Evolutionary conservation across 1,140 invertebrate species (phyloP), one percentile per base, ranked within the genome.

Genomic region (Rhizoglyphus robini): DNA sequence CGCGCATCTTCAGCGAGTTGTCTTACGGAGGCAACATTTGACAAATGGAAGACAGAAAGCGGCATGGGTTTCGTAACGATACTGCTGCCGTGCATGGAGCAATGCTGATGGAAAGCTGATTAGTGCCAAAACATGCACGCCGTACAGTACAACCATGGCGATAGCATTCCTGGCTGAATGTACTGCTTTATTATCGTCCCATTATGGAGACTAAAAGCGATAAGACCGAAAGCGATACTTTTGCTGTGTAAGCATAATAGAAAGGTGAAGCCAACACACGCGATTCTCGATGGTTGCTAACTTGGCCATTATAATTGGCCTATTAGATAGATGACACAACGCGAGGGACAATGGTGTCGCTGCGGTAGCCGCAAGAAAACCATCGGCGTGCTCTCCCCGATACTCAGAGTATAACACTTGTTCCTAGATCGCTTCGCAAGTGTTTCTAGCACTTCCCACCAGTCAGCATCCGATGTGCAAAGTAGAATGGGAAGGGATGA

Each of bases 51-150:
- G 51, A 54, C 51, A 54, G 51, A 11, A 23, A 54, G 51, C 51
- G 31, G 51, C 51, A 54, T 54, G 51, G 51, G 51, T 54, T 54
- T 54, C 31, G 51, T 54, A 54, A 54, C 51, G 15, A 8, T 18
- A 41, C 18, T 18, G 18, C 36, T 18, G 20, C 31, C 51, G 23
- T 25, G 23, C 8, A 54, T 25, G 51, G 8, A 54, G 23, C 23
- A 54, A 32, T 15, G 51, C 23, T 54, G 51, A 54, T 27, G 51
- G 8, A 32, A 20, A 15, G 20, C 51, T 54, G 51, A 54, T 54
- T 54, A 54, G 51, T 54, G 51, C 51, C 51, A 54, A 54, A 54
- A 54, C 51, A 54, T 54, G 51, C 51, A 54, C 20, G n/a, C n/a
- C n/a, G n/a, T n/a, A n/a, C n/a, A n/a, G 18, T 41, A 41, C 36